Percentiles rank a stretch among this genome's conserved stretches.
Evolutionary conservation across 53 echinoderm and acorn worm genomes (phyloP).

Genomic region (Echinarachnius parma): DNA sequence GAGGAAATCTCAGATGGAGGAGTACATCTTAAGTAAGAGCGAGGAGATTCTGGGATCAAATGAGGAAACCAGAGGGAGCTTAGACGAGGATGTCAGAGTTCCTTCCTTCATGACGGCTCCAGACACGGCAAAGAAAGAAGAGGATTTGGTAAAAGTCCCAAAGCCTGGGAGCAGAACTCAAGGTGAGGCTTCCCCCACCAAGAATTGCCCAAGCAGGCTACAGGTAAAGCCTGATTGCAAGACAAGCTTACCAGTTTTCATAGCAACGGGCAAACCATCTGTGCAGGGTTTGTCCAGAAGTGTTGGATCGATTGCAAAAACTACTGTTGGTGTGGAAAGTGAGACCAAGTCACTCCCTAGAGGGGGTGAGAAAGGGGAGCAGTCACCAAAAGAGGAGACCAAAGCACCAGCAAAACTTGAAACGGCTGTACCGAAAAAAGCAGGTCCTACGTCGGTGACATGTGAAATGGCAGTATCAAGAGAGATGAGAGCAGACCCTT

Average conservation of each 20-base stretch:
- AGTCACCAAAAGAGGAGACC: not conserved
- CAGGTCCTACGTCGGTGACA: not conserved
- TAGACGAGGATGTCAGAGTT: slow-evolving; percentile 13
- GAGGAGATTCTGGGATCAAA: not conserved
- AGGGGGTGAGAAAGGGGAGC: not conserved
- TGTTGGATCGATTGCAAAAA: slow-evolving; percentile 26
- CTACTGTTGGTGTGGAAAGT: slow-evolving; percentile 7
- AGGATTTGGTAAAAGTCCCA: not conserved
- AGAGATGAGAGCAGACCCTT: slow-evolving; percentile 30
- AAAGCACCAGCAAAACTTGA: too few species aligned
- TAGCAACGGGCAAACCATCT: slow-evolving; percentile 44
- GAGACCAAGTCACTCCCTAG: slow-evolving; percentile 2
- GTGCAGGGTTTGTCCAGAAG: slow-evolving; percentile 20
- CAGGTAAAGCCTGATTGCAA: slow-evolving; percentile 7
- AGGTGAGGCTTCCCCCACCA: slow-evolving; percentile 22
- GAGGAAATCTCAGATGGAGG: slow-evolving; percentile 39
- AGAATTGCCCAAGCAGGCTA: slow-evolving; percentile 18
- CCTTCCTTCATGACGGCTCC: slow-evolving; percentile 35
- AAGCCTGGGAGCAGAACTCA: slow-evolving; percentile 19
- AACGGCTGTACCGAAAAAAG: too few species aligned
- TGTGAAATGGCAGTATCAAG: slow-evolving; percentile 3
- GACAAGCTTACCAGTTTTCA: slow-evolving; percentile 24
- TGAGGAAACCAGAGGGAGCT: slow-evolving; percentile 4
- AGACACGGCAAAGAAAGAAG: not conserved
- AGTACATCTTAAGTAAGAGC: not conserved